These are phyloP conservation scores for Caenorhabditis tropicalis DNA, from an alignment of 1,140 invertebrate species.

Conservation along the genomic window DNA sequence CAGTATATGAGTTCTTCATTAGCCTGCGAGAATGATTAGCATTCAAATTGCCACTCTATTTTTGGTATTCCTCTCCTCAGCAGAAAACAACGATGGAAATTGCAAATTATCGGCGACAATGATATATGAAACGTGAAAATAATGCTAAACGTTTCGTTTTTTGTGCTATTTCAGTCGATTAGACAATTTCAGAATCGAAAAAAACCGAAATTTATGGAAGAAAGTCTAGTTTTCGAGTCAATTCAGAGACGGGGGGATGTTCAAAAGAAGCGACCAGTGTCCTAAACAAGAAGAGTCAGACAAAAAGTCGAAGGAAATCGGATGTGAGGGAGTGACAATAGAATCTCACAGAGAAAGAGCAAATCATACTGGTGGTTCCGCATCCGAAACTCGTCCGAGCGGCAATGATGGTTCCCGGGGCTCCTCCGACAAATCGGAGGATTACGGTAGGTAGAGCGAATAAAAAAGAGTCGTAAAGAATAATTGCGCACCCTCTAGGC, in stretches of 20 bases:
- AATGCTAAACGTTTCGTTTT: background rate
- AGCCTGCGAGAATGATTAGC: slow-evolving; percentile 4
- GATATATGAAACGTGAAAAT: background rate
- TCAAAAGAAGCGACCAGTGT: background rate
- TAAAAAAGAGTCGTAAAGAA: background rate
- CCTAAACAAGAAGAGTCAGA: background rate
- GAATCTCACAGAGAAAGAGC: slow-evolving; percentile 1
- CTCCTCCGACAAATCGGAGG: background rate
- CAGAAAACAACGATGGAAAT: slow-evolving; percentile 7
- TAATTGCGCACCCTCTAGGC: background rate
- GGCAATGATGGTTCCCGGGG: slow-evolving; percentile 21
- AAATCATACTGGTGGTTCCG: slow-evolving; percentile 35
- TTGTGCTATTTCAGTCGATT: background rate
- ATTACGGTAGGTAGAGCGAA: slow-evolving; percentile 30
- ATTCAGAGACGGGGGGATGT: background rate
- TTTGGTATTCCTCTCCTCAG: slow-evolving; percentile 20
- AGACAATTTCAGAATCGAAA: too few species aligned
- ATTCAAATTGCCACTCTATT: slow-evolving; percentile 20
- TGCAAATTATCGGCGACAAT: background rate
- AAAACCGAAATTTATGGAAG: background rate
- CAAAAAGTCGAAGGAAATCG: background rate
- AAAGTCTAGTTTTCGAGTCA: background rate
- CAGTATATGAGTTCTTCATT: background rate
- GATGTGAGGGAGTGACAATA: slow-evolving; percentile 29
- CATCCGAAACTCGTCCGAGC: slow-evolving; percentile 12